phyloP scores from a whole-genome alignment of 92 coral and sea anemone genomes.

The Palythoa heliodiscus region DNA sequence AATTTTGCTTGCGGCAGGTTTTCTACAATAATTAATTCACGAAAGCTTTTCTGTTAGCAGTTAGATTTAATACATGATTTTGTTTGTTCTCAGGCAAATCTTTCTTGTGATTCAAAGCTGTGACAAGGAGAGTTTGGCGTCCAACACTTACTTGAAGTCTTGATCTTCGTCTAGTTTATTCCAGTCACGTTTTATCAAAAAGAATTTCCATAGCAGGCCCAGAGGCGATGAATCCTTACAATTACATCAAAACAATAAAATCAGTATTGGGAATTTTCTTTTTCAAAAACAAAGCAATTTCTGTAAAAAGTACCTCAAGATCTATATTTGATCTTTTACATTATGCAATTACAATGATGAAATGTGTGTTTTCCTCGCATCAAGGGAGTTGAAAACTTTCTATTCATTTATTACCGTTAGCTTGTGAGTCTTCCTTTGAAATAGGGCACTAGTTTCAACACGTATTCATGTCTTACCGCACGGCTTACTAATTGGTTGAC shows the following conservation, averaged over 20 bases:
- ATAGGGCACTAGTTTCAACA: not conserved
- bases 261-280: not conserved
- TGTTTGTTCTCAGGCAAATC: too few species aligned
- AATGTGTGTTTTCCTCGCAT: not conserved
- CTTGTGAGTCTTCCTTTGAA: not conserved
- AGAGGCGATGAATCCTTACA: not conserved
- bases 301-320: not conserved
- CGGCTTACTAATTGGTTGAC: not conserved
- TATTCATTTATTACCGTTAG: not conserved
- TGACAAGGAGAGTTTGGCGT: not conserved
- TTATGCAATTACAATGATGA: too few species aligned
- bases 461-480: not conserved
- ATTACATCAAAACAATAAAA: not conserved
- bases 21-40: not conserved
- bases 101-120: too few species aligned
- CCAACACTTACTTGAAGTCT: not conserved
- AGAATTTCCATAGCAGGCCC: not conserved
- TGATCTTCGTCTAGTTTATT: not conserved
- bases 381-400: not conserved
- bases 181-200: not conserved
- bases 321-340: not conserved
- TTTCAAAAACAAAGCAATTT: not conserved
- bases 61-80: too few species aligned
- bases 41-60: not conserved
- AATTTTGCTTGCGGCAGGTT: not conserved